These are phyloP conservation scores for Diaphora mendica DNA, from an alignment of 2,888 invertebrate genomes.

Conservation along the genomic window DNA sequence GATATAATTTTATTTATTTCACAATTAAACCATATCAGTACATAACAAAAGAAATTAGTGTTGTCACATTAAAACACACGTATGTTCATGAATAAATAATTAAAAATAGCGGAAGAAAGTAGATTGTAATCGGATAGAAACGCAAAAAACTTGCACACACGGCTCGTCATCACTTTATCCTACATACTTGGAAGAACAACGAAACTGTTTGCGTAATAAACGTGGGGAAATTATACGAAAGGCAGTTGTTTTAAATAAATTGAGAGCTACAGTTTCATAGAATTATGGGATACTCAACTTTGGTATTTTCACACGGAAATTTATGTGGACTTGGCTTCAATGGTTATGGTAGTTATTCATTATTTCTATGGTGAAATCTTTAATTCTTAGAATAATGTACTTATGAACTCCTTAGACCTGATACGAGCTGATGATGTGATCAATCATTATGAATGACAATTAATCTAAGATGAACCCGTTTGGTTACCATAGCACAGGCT, in stretches of 20 bases:
- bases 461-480: too few relatives aligned
- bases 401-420: not conserved
- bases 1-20: too few relatives aligned
- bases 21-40: too few relatives aligned
- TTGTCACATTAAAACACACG: slow-evolving; percentile 25
- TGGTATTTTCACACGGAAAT: slow-evolving; percentile 18
- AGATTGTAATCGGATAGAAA: slow-evolving; percentile 32
- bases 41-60: not conserved
- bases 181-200: slow-evolving; percentile 31
- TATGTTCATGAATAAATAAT: slow-evolving; percentile 43
- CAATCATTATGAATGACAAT: too few relatives aligned
- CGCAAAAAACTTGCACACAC: slow-evolving; percentile 34
- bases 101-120: slow-evolving; percentile 51
- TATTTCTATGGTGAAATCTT: not conserved
- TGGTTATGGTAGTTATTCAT: not conserved
- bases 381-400: not conserved
- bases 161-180: slow-evolving; percentile 31
- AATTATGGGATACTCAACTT: slow-evolving; percentile 8
- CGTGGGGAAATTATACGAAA: slow-evolving; percentile 33
- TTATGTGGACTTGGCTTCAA: not conserved
- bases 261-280: slow-evolving; percentile 16
- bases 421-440: not conserved
- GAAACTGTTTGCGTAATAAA: slow-evolving; percentile 39
- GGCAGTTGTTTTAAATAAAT: slow-evolving; percentile 26
- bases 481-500: too few relatives aligned